Evolutionary conservation across 2,113 vertebrate species (phyloP).

Genomic region (Hippocampus abdominalis): DNA sequence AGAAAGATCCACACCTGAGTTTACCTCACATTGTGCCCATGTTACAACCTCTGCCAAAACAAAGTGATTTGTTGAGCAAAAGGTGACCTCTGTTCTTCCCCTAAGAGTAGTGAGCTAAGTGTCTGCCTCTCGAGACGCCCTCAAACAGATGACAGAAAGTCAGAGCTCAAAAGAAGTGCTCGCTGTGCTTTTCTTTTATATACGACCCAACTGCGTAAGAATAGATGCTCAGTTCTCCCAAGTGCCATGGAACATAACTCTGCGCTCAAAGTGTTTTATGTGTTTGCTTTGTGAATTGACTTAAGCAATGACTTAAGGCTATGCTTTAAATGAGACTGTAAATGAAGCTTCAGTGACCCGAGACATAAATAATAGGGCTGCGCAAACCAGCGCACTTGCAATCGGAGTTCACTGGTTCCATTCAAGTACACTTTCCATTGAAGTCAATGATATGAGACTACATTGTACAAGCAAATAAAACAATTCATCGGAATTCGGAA

Average conservation of each 20-base stretch:
- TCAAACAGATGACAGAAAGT: slow-evolving; percentile 25
- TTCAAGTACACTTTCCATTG: slow-evolving; percentile 29
- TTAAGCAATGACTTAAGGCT: slow-evolving; percentile 14
- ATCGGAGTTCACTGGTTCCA: slow-evolving; percentile 7
- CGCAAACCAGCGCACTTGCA: slow-evolving; percentile 24
- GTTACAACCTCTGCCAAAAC: slow-evolving; percentile 11
- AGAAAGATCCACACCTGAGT: not conserved
- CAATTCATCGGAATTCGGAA: too few relatives aligned
- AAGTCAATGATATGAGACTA: slow-evolving; percentile 1
- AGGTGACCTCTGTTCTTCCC: slow-evolving; percentile 13
- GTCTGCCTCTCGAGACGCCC: slow-evolving; percentile 11
- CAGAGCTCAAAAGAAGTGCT: slow-evolving; percentile 1
- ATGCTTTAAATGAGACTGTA: slow-evolving; percentile 20
- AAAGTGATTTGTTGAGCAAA: slow-evolving; percentile 31
- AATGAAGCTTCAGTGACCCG: slow-evolving; percentile 32
- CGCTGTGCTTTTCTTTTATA: not conserved
- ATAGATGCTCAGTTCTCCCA: slow-evolving; percentile 1
- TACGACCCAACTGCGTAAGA: not conserved
- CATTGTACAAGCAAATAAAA: not conserved
- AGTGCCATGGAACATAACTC: slow-evolving; percentile 5
- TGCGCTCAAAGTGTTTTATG: not conserved
- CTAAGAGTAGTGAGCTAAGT: not conserved
- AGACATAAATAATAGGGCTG: slow-evolving; percentile 26
- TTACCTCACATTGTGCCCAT: slow-evolving; percentile 8
- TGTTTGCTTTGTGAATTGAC: slow-evolving; percentile 22